Evolutionary conservation across 2,113 vertebrate genomes (phyloP).

Genomic region (Dendrocopos noguchii): DNA sequence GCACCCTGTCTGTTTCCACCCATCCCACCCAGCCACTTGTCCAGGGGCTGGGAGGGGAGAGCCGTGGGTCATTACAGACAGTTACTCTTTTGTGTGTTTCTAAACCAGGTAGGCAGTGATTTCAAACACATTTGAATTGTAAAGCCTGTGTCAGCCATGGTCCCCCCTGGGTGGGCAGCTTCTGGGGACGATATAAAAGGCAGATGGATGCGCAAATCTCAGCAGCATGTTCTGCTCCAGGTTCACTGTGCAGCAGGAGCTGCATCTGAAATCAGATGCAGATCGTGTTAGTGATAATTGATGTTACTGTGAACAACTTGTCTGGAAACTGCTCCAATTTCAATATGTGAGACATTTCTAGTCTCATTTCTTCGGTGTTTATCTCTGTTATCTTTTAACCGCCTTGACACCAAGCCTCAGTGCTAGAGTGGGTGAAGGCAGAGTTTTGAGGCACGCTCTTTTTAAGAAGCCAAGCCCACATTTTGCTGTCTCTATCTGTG

Average conservation of each 20-base stretch:
- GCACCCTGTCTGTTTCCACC: not conserved
- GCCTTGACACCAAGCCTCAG: not conserved
- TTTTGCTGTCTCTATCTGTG: not conserved
- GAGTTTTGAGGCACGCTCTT: not conserved
- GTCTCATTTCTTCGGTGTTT: constrained; percentile 17
- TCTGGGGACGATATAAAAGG: constrained; percentile 62
- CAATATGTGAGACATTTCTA: constrained; percentile 60
- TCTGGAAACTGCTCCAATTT: constrained; percentile 59
- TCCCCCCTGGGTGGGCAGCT: constrained; percentile 48
- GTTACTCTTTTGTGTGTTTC: constrained; percentile 10
- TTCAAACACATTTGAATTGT: constrained; percentile 61
- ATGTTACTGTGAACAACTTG: constrained; percentile 69
- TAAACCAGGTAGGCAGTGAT: constrained; percentile 39
- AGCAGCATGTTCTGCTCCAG: constrained; percentile 59
- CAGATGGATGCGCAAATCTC: constrained; percentile 66
- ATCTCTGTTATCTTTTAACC: constrained; percentile 34
- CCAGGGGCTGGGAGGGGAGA: not conserved
- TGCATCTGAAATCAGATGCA: constrained; percentile 69
- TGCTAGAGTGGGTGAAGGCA: not conserved
- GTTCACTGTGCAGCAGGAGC: constrained; percentile 44
- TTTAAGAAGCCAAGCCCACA: not conserved
- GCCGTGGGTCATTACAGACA: not conserved
- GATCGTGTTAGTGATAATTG: constrained; percentile 69
- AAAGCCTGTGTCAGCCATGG: not conserved
- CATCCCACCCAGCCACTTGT: rapidly evolving